Conservation (phyloP, 92 coral and sea anemone genomes). For the Porites evermanni region DNA sequence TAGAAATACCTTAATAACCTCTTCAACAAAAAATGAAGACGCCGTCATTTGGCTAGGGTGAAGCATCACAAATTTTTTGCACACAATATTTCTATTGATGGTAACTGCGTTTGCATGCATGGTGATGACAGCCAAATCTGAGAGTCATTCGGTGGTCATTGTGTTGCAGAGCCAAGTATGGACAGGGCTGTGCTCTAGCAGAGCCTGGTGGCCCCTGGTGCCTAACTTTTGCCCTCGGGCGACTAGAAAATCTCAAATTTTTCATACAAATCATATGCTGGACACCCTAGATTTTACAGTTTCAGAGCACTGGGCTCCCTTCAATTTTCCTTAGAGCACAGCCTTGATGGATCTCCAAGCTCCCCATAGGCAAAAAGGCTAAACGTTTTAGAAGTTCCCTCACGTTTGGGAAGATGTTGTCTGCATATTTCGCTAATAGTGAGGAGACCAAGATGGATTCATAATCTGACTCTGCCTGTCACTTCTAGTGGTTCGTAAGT, state of each 20-base stretch:
- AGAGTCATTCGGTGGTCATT: conserved; percentile 48
- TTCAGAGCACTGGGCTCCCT: no score
- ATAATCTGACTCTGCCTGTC: no score
- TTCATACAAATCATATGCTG: no score
- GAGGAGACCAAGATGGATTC: conserved; percentile 26
- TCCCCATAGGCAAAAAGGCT: conserved; percentile 65
- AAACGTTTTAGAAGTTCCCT: conserved; percentile 61
- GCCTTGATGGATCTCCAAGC: conserved; percentile 63
- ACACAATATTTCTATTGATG: not conserved
- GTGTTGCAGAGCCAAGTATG: conserved; percentile 59
- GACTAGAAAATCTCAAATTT: no score
- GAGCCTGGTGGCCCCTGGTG: no score
- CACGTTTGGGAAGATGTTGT: conserved; percentile 62
- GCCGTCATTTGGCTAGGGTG: conserved; percentile 25
- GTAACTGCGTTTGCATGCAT: no score
- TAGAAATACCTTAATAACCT: not conserved
- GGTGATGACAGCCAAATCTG: no score
- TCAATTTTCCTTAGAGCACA: conserved; percentile 54
- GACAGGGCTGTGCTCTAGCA: no score
- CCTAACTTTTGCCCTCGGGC: no score
- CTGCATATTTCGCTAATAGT: conserved; percentile 59
- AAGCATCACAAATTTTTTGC: conserved; percentile 18
- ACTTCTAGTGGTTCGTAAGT: conserved; percentile 25
- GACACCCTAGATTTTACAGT: no score
- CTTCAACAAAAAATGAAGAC: not conserved